A percentile compares a stretch with the other conserved stretches of the same genome.
phyloP scores from a whole-genome alignment of 1,140 invertebrate species.

The Hylyphantes graminicola region DNA sequence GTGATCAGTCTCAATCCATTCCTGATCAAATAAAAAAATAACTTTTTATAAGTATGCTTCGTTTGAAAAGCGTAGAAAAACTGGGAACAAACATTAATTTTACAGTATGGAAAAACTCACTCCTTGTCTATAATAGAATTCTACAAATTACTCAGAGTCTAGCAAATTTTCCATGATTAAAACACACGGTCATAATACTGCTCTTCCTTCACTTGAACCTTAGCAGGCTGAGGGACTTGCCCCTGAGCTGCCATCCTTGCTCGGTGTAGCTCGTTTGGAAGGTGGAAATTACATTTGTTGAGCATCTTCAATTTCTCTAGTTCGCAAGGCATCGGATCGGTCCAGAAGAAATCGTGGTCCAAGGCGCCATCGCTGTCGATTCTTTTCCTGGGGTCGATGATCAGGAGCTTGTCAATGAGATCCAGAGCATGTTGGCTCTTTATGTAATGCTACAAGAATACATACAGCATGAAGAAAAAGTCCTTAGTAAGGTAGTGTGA shows the following conservation, averaged over 20 bases:
- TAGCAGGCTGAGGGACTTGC: not conserved
- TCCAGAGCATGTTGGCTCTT: slow-evolving; percentile 93
- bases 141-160: too few relatives aligned
- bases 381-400: slow-evolving; percentile 90
- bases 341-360: slow-evolving; percentile 99
- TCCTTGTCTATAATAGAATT: too few relatives aligned
- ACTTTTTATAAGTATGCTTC: too few relatives aligned
- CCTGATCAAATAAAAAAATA: too few relatives aligned
- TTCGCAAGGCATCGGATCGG: slow-evolving; percentile 93
- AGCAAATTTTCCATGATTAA: not conserved
- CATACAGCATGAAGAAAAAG: not conserved
- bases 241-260: not conserved
- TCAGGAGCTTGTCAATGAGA: slow-evolving; percentile 90
- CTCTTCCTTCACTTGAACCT: not conserved
- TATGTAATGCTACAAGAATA: slow-evolving; percentile 76
- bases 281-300: slow-evolving; percentile 81
- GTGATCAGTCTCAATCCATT: too few relatives aligned
- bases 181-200: slow-evolving; percentile 17
- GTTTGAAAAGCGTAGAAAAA: too few relatives aligned
- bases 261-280: not conserved
- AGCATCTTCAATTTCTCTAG: slow-evolving; percentile 92
- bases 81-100: too few relatives aligned
- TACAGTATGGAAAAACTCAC: too few relatives aligned
- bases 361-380: slow-evolving; percentile 91
- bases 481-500: too few relatives aligned